A percentile compares a stretch with the other conserved stretches of the same genome.
Evolutionary conservation across 2,113 vertebrate genomes (phyloP).

Genomic region (Nycticorax nycticorax): DNA sequence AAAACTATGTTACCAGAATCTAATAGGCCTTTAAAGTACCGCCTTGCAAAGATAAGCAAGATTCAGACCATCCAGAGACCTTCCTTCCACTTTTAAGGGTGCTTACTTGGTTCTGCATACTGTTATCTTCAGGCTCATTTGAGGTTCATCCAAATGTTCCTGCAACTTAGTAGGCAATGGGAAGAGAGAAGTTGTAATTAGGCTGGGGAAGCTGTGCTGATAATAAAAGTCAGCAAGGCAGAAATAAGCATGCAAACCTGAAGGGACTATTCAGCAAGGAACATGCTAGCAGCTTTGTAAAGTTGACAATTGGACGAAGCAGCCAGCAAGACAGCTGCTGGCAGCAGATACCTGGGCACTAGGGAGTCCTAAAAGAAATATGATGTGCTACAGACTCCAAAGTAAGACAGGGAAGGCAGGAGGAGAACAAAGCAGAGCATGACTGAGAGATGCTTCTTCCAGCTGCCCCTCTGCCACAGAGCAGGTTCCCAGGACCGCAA

Average conservation of each 20-base stretch:
- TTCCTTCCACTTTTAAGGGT: not conserved
- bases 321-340: not conserved
- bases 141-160: not conserved
- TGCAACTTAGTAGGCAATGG: not conserved
- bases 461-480: not conserved
- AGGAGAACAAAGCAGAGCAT: not conserved
- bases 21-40: not conserved
- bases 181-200: constrained; percentile 19
- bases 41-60: not conserved
- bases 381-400: not conserved
- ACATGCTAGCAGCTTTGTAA: not conserved
- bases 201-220: constrained; percentile 13
- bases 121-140: not conserved
- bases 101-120: not conserved
- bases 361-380: not conserved
- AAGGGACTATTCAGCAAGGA: constrained; percentile 4
- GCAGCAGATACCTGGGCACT: not conserved
- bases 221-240: constrained; percentile 48
- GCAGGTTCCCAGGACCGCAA: not conserved
- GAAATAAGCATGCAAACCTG: constrained; percentile 7
- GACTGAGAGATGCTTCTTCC: not conserved
- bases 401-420: not conserved
- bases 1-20: not conserved
- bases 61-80: not conserved
- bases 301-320: not conserved